phyloP scores from a whole-genome alignment of 2,888 invertebrate species.

The Sminthurinus aureus region DNA sequence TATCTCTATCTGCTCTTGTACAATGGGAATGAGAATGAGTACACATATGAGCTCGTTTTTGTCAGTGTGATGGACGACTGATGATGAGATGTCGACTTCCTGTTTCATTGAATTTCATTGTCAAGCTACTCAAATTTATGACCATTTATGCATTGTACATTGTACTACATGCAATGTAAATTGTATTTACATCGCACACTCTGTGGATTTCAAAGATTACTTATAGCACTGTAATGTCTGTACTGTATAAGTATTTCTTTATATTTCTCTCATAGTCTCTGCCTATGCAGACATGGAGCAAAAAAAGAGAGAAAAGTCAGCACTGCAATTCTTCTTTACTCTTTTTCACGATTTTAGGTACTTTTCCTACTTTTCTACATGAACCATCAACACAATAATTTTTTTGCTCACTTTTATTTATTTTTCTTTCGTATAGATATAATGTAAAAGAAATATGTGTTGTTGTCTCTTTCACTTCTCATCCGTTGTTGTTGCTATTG shows the following conservation, averaged over 20 bases:
- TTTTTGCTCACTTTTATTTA: neutral
- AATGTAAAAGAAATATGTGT: too few species aligned
- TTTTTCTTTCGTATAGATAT: neutral
- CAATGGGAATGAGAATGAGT: neutral
- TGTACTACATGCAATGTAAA: neutral
- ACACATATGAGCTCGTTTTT: conserved; percentile 18
- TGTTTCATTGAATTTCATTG: conserved; percentile 31
- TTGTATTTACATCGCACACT: neutral
- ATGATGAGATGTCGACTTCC: conserved; percentile 32
- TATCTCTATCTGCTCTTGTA: too few species aligned
- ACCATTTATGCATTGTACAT: conserved; percentile 1
- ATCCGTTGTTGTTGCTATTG: too few species aligned
- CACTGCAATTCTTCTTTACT: neutral
- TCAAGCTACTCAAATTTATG: conserved; percentile 10
- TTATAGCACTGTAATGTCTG: neutral
- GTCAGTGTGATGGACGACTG: conserved; percentile 35
- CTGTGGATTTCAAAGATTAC: neutral
- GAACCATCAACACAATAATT: neutral
- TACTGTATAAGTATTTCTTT: too few species aligned
- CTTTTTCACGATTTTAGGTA: neutral
- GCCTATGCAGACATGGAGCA: neutral
- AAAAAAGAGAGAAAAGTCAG: neutral
- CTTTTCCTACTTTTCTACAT: neutral
- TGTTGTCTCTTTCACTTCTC: too few species aligned
- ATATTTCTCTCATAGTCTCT: neutral